Percentiles rank a stretch among this genome's conserved stretches.
These are phyloP conservation scores for Tauraco hartlaubi DNA, from an alignment of 2,797 vertebrate species.

Conservation along the genomic window DNA sequence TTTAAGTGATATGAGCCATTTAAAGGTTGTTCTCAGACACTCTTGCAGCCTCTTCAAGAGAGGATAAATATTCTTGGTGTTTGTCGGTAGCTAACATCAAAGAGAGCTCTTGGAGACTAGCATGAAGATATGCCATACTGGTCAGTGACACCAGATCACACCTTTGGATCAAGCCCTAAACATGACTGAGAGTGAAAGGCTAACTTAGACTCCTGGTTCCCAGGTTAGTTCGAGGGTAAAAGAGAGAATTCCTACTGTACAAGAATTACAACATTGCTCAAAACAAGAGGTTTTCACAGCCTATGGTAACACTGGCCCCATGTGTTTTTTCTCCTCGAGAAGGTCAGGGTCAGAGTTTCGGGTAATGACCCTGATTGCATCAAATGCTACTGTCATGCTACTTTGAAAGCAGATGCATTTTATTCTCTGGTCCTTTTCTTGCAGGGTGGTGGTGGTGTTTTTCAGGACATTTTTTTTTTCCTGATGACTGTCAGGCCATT, in stretches of 20 bases:
- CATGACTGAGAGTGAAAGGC: accelerated
- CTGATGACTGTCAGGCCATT: not conserved
- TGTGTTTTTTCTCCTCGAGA: not conserved
- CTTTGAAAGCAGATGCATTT: not conserved
- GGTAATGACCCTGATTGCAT: not conserved
- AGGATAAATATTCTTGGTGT: not conserved
- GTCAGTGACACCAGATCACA: not conserved
- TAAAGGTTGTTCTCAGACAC: not conserved
- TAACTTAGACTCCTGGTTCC: not conserved
- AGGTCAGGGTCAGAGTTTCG: not conserved
- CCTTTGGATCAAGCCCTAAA: not conserved
- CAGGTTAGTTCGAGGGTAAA: not conserved
- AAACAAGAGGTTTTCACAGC: not conserved
- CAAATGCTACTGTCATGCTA: not conserved
- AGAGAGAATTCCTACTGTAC: not conserved
- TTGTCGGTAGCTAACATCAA: not conserved
- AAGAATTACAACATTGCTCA: not conserved
- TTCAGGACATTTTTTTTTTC: not conserved
- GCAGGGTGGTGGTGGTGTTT: accelerated
- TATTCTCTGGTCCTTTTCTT: not conserved
- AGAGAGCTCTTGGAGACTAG: not conserved
- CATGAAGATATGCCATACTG: not conserved
- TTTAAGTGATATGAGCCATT: not conserved
- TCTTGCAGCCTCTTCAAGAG: not conserved
- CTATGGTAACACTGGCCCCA: not conserved